phyloP scores from a whole-genome alignment of 2,113 vertebrate genomes.

The Cebus imitator region DNA sequence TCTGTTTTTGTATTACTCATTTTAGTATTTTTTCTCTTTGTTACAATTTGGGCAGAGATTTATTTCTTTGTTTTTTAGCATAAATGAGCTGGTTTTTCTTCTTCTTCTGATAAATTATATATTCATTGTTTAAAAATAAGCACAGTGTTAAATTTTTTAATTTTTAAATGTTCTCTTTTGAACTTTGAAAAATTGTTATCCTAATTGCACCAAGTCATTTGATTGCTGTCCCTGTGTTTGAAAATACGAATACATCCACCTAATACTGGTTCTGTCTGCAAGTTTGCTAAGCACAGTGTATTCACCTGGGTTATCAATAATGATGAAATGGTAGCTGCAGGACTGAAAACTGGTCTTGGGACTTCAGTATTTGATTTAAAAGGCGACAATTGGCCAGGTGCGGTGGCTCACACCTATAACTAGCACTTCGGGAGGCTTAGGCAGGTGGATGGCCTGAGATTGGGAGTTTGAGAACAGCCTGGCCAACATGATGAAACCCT shows the following conservation, averaged over 20 bases:
- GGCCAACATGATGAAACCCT: too few relatives aligned
- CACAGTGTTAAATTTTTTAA: neutral
- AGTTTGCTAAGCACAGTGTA: neutral
- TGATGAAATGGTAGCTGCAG: neutral
- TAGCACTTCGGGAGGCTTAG: too few relatives aligned
- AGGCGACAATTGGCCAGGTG: neutral
- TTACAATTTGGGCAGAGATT: neutral
- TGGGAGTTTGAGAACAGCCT: too few relatives aligned
- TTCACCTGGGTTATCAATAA: neutral
- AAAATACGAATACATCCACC: neutral
- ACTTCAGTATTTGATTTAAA: constrained; percentile 9
- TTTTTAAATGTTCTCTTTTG: constrained; percentile 13
- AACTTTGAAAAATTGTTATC: constrained; percentile 15
- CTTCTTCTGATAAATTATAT: neutral
- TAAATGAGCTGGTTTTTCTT: neutral
- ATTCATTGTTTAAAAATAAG: neutral
- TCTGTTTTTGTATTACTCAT: neutral
- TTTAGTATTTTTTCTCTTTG: neutral
- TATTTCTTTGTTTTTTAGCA: neutral
- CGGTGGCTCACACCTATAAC: too few relatives aligned
- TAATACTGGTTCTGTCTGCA: neutral
- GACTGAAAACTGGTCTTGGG: neutral
- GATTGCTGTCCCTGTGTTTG: neutral
- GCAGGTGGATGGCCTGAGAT: too few relatives aligned
- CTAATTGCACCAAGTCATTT: neutral